phyloP scores from a whole-genome alignment of 2,888 invertebrate genomes.

The Muschampia plurimacula region DNA sequence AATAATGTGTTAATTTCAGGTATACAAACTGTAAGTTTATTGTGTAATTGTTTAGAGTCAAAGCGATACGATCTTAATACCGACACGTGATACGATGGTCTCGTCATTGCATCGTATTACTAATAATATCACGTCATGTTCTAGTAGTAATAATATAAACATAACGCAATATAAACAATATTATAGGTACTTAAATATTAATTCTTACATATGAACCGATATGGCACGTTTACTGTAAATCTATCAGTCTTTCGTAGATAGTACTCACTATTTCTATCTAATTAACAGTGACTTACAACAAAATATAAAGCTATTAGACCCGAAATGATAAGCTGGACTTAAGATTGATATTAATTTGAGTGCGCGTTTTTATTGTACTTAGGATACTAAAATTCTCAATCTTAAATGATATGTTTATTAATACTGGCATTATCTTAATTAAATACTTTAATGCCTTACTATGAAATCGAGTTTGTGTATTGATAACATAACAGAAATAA shows the following conservation, averaged over 20 bases:
- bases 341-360: too few species aligned
- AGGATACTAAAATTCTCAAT: too few species aligned
- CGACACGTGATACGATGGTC: conserved; percentile 1
- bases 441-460: too few species aligned
- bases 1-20: too few species aligned
- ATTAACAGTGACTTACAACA: conserved; percentile 8
- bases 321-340: too few species aligned
- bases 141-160: conserved; percentile 1
- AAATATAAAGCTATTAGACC: not conserved
- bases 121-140: conserved; percentile 9
- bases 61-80: conserved; percentile 18
- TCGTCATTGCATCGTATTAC: not conserved
- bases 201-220: conserved; percentile 51
- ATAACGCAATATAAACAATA: not conserved
- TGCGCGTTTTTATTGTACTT: too few species aligned
- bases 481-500: too few species aligned
- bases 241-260: conserved; percentile 79
- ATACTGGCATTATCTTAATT: too few species aligned
- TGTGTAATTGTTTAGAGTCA: not conserved
- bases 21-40: too few species aligned
- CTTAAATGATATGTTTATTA: too few species aligned
- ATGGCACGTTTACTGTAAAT: conserved; percentile 79
- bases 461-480: too few species aligned
- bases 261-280: conserved; percentile 40
- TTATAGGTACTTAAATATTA: not conserved